Evolutionary conservation across 1,140 invertebrate genomes (phyloP).

Genomic region (Kradibia gibbosae): DNA sequence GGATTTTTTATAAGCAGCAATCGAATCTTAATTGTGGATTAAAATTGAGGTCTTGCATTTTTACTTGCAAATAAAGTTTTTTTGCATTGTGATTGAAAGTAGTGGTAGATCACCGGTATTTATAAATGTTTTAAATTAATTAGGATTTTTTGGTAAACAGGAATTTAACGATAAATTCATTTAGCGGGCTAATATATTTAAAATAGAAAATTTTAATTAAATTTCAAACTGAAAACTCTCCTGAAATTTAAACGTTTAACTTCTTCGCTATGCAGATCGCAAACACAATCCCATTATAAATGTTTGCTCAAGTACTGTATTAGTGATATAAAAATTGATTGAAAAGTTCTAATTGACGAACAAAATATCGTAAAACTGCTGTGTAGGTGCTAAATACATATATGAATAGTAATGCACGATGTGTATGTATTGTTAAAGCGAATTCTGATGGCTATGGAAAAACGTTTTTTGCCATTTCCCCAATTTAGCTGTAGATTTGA

Average conservation of each 20-base stretch:
- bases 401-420: background rate
- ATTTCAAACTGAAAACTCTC: no score
- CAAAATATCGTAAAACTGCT: slow-evolving; percentile 21
- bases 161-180: no score
- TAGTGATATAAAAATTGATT: background rate
- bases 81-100: no score
- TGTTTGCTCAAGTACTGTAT: background rate
- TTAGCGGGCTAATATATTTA: no score
- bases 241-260: background rate
- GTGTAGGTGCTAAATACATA: slow-evolving; percentile 15
- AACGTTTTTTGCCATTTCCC: slow-evolving; percentile 23
- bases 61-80: no score
- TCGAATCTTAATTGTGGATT: no score
- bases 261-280: background rate
- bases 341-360: slow-evolving; percentile 18
- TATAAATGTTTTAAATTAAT: no score
- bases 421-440: background rate
- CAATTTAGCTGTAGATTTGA: slow-evolving; percentile 9
- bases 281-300: background rate
- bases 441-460: background rate
- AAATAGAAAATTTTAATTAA: no score
- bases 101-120: no score
- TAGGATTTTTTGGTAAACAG: no score
- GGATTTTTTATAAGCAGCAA: no score
- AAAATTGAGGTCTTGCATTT: no score